These are phyloP conservation scores for Ciconia stormi DNA, from an alignment of 2,113 vertebrate species.

Conservation along the genomic window DNA sequence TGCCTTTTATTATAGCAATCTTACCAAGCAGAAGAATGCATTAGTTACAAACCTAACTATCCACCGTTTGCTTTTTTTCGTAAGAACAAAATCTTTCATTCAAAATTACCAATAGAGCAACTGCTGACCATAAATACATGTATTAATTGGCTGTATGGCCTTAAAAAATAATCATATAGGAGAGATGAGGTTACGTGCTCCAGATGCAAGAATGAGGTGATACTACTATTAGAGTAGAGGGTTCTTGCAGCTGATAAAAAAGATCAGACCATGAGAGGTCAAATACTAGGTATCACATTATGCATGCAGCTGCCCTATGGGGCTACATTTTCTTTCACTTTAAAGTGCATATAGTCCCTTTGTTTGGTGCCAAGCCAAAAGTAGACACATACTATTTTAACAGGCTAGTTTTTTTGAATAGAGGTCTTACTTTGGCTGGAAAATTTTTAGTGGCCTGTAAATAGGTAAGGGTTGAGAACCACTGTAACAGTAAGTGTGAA, in stretches of 20 bases:
- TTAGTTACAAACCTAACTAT: not conserved
- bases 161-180: not conserved
- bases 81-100: not conserved
- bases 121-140: not conserved
- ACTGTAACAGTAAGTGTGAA: not conserved
- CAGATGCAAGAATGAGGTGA: not conserved
- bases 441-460: not conserved
- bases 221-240: not conserved
- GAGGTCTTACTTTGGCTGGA: not conserved
- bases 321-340: not conserved
- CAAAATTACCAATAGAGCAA: not conserved
- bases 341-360: not conserved
- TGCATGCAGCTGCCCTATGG: not conserved
- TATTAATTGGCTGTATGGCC: not conserved
- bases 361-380: not conserved
- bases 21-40: not conserved
- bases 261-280: not conserved
- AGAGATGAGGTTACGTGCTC: not conserved
- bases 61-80: not conserved
- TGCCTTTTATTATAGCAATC: not conserved
- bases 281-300: not conserved
- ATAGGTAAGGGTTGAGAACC: not conserved
- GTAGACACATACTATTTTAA: not conserved
- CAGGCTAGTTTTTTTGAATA: not conserved
- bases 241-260: not conserved